Evolutionary conservation across 2,113 vertebrate species (phyloP).

Genomic region (Corvus cornix): DNA sequence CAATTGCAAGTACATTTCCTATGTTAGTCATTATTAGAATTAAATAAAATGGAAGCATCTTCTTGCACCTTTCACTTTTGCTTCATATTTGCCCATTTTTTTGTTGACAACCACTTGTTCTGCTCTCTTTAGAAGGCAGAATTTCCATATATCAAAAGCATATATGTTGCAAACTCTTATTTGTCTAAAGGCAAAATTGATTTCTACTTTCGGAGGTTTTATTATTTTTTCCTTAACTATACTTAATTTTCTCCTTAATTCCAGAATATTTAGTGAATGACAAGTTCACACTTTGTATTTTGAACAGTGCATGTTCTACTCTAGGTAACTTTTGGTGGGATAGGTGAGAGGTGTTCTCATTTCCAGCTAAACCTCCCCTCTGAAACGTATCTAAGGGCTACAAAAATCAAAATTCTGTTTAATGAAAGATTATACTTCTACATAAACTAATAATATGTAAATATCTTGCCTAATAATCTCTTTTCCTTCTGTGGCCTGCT

Average conservation of each 20-base stretch:
- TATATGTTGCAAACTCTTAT: not conserved
- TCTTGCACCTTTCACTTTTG: not conserved
- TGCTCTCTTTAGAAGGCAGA: not conserved
- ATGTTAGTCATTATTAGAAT: not conserved
- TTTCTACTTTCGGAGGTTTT: not conserved
- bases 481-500: not conserved
- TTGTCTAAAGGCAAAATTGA: not conserved
- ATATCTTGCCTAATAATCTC: not conserved
- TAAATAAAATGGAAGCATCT: not conserved
- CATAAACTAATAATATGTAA: not conserved
- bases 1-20: not conserved
- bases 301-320: not conserved
- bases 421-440: not conserved
- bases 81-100: not conserved
- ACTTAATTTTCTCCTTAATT: not conserved
- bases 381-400: not conserved
- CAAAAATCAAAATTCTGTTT: not conserved
- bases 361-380: not conserved
- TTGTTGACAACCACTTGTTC: not conserved
- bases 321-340: not conserved
- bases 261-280: not conserved
- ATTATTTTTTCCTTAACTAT: not conserved
- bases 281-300: not conserved
- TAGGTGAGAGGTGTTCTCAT: not conserved
- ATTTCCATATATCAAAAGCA: not conserved